phyloP scores from a whole-genome alignment of 2,888 invertebrate species.

The Plebejus anna region DNA sequence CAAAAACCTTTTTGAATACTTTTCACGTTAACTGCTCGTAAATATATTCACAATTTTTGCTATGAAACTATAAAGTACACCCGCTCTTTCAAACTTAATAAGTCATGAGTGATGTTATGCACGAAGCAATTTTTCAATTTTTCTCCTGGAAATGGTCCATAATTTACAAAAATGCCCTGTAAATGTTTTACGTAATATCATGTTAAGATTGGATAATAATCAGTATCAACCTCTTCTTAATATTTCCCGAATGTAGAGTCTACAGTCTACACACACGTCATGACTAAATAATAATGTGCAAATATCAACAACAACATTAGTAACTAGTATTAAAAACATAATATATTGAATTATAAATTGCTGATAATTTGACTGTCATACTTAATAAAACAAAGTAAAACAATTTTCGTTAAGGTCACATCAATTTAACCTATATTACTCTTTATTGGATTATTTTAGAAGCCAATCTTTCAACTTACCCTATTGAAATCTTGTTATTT shows the following conservation, averaged over 20 bases:
- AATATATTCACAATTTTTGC: conserved; percentile 4
- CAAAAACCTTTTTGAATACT: not conserved
- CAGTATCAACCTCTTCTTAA: too few species aligned
- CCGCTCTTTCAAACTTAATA: conserved; percentile 6
- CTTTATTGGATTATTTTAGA: not conserved
- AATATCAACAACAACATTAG: too few species aligned
- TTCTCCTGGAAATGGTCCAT: not conserved
- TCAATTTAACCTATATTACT: not conserved
- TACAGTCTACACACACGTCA: too few species aligned
- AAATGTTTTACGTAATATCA: not conserved
- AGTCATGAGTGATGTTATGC: conserved; percentile 12
- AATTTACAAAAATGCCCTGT: not conserved
- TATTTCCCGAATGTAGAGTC: too few species aligned
- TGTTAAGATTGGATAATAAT: not conserved
- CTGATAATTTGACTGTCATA: too few species aligned
- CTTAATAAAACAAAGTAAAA: not conserved
- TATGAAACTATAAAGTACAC: conserved; percentile 6
- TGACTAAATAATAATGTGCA: too few species aligned
- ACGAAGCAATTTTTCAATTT: conserved; percentile 13
- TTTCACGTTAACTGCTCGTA: not conserved
- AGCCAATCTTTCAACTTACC: not conserved
- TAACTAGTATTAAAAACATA: too few species aligned
- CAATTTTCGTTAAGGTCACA: not conserved
- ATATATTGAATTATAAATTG: too few species aligned
- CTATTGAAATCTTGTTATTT: not conserved